phyloP scores from a whole-genome alignment of 2,888 invertebrate species.

The Sussaba pulchella region DNA sequence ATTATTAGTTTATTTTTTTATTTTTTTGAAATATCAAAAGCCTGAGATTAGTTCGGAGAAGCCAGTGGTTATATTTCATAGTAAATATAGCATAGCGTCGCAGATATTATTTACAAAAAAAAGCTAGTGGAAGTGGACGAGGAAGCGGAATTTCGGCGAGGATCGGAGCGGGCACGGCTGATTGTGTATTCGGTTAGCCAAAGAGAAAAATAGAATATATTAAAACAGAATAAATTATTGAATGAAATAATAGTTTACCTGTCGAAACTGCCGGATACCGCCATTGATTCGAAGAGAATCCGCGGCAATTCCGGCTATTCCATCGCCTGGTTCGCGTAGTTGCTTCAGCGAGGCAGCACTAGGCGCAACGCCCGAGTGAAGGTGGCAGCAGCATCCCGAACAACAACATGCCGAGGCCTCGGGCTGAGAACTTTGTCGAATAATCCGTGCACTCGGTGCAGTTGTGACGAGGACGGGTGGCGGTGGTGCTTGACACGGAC shows the following conservation, averaged over 20 bases:
- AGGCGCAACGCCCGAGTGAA: constrained; percentile 88
- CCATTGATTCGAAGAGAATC: constrained; percentile 98
- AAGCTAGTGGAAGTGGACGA: constrained; percentile 18
- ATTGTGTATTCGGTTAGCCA: background rate
- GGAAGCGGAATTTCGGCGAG: background rate
- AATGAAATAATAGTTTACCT: constrained; percentile 86
- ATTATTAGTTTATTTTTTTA: background rate
- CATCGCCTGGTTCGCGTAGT: constrained; percentile 92
- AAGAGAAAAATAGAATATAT: background rate
- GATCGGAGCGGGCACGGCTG: constrained; percentile 26
- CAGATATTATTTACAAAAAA: constrained; percentile 21
- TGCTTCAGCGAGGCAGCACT: constrained; percentile 94
- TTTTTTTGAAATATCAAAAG: constrained; percentile 3
- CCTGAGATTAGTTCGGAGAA: constrained; percentile 10
- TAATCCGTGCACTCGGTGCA: constrained; percentile 90
- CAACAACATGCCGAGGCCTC: constrained; percentile 88
- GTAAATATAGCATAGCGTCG: background rate
- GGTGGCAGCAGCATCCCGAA: constrained; percentile 82
- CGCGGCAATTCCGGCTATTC: constrained; percentile 97
- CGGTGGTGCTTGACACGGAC: constrained; percentile 89
- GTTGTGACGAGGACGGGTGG: constrained; percentile 91
- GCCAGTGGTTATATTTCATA: background rate
- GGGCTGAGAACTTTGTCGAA: constrained; percentile 95
- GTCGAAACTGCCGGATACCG: constrained; percentile 97
- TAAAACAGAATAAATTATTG: background rate